These are phyloP conservation scores for Aethina tumida DNA, from an alignment of 1,140 invertebrate genomes.

Conservation along the genomic window DNA sequence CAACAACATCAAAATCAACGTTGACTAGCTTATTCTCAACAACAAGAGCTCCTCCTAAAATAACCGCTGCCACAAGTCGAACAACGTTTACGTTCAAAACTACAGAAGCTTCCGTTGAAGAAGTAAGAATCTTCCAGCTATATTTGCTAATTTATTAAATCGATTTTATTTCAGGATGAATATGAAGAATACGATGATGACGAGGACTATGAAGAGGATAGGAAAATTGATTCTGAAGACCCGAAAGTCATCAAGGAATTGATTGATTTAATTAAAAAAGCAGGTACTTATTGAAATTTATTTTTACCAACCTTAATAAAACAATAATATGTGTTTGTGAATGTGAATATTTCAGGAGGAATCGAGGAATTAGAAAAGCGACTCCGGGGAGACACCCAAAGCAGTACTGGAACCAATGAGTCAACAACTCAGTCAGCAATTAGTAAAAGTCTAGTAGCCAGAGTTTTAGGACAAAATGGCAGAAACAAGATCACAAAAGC, in stretches of 20 bases:
- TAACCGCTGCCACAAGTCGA: conserved; percentile 35
- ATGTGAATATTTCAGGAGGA: conserved; percentile 43
- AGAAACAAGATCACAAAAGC: conserved; percentile 19
- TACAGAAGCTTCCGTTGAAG: conserved; percentile 21
- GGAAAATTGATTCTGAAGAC: conserved; percentile 47
- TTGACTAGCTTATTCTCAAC: conserved; percentile 23
- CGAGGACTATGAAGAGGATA: conserved; percentile 34
- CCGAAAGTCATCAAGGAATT: conserved; percentile 75
- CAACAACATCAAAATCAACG: conserved; percentile 11
- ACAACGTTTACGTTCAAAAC: conserved; percentile 32
- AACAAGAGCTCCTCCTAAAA: conserved; percentile 28
- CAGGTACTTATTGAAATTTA: conserved; percentile 42
- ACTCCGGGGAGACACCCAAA: conserved; percentile 40
- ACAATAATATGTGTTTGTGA: background rate
- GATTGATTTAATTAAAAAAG: conserved; percentile 74
- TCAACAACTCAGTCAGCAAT: conserved; percentile 47
- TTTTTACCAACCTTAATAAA: conserved; percentile 8
- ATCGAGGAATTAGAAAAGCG: conserved; percentile 74
- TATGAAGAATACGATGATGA: conserved; percentile 56
- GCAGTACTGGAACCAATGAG: conserved; percentile 25
- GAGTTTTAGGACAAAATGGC: conserved; percentile 43
- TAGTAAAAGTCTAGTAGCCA: conserved; percentile 63
- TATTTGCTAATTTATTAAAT: too few relatives aligned
- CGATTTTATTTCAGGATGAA: conserved; percentile 42
- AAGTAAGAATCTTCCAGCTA: too few relatives aligned